A percentile compares a stretch with the other conserved stretches of the same genome.
These are phyloP conservation scores for Eurypyga helias DNA, from an alignment of 2,113 vertebrate genomes.

Conservation along the genomic window DNA sequence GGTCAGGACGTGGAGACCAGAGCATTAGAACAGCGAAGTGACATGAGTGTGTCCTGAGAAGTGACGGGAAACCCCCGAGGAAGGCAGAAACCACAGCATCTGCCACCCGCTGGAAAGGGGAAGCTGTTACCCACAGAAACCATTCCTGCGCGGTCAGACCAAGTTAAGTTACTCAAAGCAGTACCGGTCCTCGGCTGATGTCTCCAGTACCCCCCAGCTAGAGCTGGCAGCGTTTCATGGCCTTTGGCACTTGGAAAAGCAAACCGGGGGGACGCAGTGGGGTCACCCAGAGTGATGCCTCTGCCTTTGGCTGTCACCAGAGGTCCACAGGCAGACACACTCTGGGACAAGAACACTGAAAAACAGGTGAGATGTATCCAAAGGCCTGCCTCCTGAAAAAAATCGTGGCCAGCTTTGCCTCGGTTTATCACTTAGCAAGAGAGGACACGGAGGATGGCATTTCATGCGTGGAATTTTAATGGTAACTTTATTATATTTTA, in stretches of 20 bases:
- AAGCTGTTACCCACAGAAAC: not conserved
- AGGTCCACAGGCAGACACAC: not conserved
- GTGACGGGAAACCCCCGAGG: not conserved
- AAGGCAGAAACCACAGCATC: not conserved
- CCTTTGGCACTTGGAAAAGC: not conserved
- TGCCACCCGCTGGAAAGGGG: not conserved
- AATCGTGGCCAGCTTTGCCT: not conserved
- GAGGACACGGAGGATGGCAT: not conserved
- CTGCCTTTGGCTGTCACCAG: not conserved
- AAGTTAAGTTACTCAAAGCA: not conserved
- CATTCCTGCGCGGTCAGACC: not conserved
- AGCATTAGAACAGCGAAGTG: not conserved
- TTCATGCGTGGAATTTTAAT: constrained; percentile 67
- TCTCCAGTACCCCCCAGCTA: no score
- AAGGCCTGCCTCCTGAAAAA: not conserved
- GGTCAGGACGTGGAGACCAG: not conserved
- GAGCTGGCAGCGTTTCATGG: not conserved
- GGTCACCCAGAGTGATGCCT: rapidly evolving
- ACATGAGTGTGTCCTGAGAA: not conserved
- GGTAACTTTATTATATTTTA: constrained; percentile 64
- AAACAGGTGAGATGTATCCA: not conserved
- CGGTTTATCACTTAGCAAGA: not conserved
- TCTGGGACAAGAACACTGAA: not conserved
- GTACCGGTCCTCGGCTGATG: rapidly evolving
- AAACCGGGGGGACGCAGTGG: rapidly evolving